Evolutionary conservation across 1,140 invertebrate species (phyloP), one percentile per base, ranked within the genome.

Genomic region (Oryzaephilus surinamensis): DNA sequence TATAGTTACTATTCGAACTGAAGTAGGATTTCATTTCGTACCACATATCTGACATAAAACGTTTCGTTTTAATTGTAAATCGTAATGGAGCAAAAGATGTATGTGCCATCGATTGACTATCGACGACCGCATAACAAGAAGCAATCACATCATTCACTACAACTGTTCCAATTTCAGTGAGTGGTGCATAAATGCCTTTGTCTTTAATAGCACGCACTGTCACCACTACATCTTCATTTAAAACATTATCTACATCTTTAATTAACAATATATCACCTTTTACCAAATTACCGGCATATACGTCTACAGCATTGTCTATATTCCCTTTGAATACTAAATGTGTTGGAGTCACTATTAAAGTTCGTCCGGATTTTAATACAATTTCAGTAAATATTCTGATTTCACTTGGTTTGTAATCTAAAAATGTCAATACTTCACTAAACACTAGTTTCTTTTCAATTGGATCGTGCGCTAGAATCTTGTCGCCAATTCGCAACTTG

Each of bases 61-160:
- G 47, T 44, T 64, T 60, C 12, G 72, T 39, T 43, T 66, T 70
- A 31, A 59, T 61, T 45, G 68, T 65, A 1, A 80, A 39, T 28
- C 92, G 68, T 32, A 90, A 62, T 0, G 93, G 92, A 4, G 78
- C 65, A 58, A 95, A 86, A 1, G 80, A 78, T 54, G 71, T 73
- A 58, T 97, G 93, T 4, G 91, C 92, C 30, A 96, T 43, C 6
- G 63, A 60, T 49, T 94, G 89, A 62, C 81, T 87, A 57, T 84
- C 72, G 10, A 97, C 72, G 6, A 91, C 67, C 0, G 94, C 94
- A 65, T 97, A 99, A 61, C 94, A 98, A 0, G 93, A 97, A 1
- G 87, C 86, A 1, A 92, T 72, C 3, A 95, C 79, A 41, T 83
- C 82, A 60, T 98, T 81, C 1, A 97, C 87, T 15, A 98, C 70